phyloP scores from a whole-genome alignment of 2,888 invertebrate genomes.

The Papilio demoleus region DNA sequence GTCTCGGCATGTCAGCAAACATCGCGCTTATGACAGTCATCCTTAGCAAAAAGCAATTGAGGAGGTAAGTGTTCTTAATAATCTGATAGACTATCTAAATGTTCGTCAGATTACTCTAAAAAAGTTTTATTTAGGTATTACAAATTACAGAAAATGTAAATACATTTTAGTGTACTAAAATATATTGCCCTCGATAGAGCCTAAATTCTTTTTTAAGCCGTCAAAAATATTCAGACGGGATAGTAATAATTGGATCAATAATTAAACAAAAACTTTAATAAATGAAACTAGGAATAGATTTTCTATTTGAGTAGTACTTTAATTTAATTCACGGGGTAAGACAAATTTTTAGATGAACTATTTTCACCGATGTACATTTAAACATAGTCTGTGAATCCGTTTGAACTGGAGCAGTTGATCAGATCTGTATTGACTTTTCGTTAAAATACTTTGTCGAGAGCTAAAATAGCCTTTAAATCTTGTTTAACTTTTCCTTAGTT shows the following conservation, averaged over 20 bases:
- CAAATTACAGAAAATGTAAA: background rate
- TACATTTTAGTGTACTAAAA: background rate
- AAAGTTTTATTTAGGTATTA: background rate
- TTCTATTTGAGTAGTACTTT: background rate
- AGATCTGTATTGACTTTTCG: conserved; percentile 25
- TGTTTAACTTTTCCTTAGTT: conserved; percentile 11
- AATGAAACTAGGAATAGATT: background rate
- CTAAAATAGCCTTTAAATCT: conserved; percentile 18
- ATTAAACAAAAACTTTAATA: background rate
- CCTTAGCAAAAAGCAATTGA: conserved; percentile 89
- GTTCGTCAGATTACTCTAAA: no score
- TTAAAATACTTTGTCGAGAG: conserved; percentile 26
- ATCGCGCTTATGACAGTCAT: conserved; percentile 92
- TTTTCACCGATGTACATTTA: conserved; percentile 29
- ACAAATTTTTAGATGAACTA: conserved; percentile 29
- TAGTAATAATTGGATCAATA: background rate
- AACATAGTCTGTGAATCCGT: conserved; percentile 24
- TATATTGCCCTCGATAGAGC: background rate
- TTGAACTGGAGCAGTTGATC: conserved; percentile 25
- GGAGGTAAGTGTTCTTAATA: conserved; percentile 84
- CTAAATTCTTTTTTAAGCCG: background rate
- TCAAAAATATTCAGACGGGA: background rate
- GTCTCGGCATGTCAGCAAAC: conserved; percentile 92
- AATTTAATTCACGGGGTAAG: background rate
- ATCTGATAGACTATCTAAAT: background rate